Base-by-base conservation (phyloP, 2,797 vertebrate genomes). In the Erpetoichthys calabaricus region DNA sequence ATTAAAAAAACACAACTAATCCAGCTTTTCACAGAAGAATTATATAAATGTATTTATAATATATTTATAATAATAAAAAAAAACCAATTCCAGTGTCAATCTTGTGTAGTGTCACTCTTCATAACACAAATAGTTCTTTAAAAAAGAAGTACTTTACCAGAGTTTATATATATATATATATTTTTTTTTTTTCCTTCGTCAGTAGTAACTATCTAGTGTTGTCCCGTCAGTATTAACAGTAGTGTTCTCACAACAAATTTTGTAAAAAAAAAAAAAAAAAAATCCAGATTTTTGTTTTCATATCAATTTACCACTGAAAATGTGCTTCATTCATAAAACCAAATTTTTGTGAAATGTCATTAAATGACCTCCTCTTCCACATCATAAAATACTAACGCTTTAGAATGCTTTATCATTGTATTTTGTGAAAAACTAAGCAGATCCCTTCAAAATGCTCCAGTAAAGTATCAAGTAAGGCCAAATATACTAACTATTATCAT, bases 61-160 rank as follows among this genome's bases (percentile, higher is more conserved):
- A 77, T 70, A 70, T 73, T 64, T 70, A 78, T 63, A 65, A 71
- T n/a, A 67, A 73, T 68, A 71, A 70, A 57, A 64, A 73, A 70
- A 71, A 65, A 70, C 73, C 66, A 69, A 74, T 75, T 86, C 86
- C 86, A 88, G 86, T 87, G 86, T 86, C 84, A 70, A 81, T 66
- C 72, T 75, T 72, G 64, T 68, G 74, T 82, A 80, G 78, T 82
- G 80, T 81, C 44, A 25, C 25, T 44, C 42, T 43, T 72, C 73
- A 69, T 68, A 75, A 78, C 68, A 78, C 75, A 64, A 80, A 70
- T 57, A 63, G 62, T 58, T 59, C 60, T 42, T 8, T 41, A 8
- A 52, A 58, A 7, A 9, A 43, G 57, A 9, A 43, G 57, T 58
- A 47, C 51, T 51, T 58, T 42, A 9, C 41, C 50, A 44, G 50